Percentiles rank a stretch among this genome's conserved stretches.
Conservation (phyloP, 1,140 invertebrate species). For the Nephotettix cincticeps region DNA sequence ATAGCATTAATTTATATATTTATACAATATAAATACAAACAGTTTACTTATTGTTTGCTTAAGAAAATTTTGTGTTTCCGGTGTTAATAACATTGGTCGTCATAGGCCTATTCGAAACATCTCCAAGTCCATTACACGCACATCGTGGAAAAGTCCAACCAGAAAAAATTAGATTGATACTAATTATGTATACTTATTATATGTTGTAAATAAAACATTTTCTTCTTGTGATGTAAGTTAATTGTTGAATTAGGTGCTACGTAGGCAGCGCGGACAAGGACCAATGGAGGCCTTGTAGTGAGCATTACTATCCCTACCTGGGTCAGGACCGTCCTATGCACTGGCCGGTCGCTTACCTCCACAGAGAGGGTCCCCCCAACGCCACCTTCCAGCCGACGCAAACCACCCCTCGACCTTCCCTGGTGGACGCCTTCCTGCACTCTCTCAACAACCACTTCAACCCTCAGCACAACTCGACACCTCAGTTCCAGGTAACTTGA, state of each 20-base stretch:
- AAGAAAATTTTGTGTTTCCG: too few species aligned
- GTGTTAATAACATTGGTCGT: too few species aligned
- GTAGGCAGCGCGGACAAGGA: slow-evolving; percentile 64
- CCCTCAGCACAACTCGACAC: neutral
- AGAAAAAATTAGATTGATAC: too few species aligned
- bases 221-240: too few species aligned
- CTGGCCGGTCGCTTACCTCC: slow-evolving; percentile 67
- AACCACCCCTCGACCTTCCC: slow-evolving; percentile 31
- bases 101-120: too few species aligned
- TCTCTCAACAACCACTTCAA: neutral
- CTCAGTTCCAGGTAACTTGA: neutral
- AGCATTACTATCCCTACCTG: slow-evolving; percentile 66
- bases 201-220: too few species aligned
- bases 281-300: slow-evolving; percentile 81
- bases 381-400: slow-evolving; percentile 31
- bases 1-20: too few species aligned
- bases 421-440: slow-evolving; percentile 30
- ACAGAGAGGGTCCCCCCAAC: slow-evolving; percentile 60
- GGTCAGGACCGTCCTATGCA: slow-evolving; percentile 49
- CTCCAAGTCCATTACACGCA: too few species aligned
- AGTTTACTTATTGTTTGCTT: too few species aligned
- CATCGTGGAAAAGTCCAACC: too few species aligned
- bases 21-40: too few species aligned
- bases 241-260: slow-evolving; percentile 63
- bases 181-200: too few species aligned